Conservation (phyloP, 2,113 vertebrate genomes). For the Dinomys branickii region DNA sequence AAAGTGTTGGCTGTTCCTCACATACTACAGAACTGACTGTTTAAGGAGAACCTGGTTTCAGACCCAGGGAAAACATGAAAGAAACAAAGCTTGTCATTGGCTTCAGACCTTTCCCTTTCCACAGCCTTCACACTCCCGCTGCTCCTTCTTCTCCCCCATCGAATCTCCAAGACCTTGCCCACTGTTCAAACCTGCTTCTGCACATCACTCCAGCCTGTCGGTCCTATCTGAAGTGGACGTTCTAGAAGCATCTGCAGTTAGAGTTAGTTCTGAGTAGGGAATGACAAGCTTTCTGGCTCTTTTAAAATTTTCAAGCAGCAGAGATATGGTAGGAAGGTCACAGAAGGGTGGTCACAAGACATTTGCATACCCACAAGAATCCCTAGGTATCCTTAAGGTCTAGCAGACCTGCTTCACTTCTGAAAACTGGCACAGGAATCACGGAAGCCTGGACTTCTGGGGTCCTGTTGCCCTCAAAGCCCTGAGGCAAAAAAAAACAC, state of each 20-base stretch:
- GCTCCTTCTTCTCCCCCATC: background rate
- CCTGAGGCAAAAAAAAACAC: background rate
- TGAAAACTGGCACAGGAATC: background rate
- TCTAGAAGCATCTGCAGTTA: background rate
- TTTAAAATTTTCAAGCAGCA: background rate
- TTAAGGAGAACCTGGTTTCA: background rate
- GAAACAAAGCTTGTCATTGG: background rate
- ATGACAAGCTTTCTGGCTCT: background rate
- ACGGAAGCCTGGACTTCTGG: background rate
- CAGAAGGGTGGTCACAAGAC: background rate
- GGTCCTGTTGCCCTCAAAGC: background rate
- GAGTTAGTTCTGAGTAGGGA: background rate
- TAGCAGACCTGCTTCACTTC: background rate
- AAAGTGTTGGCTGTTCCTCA: background rate
- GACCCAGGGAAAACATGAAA: background rate
- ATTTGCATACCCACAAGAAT: background rate
- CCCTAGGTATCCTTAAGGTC: background rate
- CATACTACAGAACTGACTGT: background rate
- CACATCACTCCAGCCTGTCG: background rate
- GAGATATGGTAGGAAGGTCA: background rate
- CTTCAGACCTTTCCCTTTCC: background rate
- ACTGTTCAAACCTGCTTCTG: background rate
- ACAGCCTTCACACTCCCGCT: background rate
- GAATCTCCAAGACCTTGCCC: background rate
- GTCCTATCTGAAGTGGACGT: background rate